These are phyloP conservation scores for Panthera leo DNA, from an alignment of 2,113 vertebrate species.

Conservation along the genomic window DNA sequence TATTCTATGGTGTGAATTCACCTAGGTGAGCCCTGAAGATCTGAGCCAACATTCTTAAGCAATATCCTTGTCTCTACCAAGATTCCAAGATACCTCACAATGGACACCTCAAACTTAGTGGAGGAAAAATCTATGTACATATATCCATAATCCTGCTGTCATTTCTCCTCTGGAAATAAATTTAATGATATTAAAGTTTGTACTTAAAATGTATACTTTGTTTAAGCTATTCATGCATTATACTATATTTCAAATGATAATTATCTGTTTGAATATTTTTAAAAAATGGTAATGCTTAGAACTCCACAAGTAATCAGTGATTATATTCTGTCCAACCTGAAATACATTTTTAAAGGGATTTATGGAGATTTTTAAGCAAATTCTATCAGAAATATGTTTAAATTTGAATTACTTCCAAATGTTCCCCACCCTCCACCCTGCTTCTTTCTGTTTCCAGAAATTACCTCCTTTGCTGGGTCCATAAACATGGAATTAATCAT, in stretches of 20 bases:
- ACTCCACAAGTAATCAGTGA: background rate
- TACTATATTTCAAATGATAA: background rate
- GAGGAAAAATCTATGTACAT: background rate
- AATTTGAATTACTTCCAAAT: background rate
- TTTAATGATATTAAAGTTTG: constrained; percentile 2
- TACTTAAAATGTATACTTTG: background rate
- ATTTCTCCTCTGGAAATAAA: background rate
- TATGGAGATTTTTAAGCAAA: background rate
- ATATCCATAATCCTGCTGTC: background rate
- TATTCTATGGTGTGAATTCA: background rate
- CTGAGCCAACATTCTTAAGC: background rate
- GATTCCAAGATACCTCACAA: background rate
- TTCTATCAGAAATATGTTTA: constrained; percentile 4
- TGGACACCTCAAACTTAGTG: background rate
- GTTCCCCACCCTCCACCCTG: background rate
- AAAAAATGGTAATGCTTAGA: background rate
- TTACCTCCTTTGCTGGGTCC: background rate
- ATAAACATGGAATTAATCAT: background rate
- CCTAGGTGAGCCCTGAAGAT: background rate
- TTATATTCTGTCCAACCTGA: background rate
- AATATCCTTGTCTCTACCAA: background rate
- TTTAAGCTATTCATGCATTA: background rate
- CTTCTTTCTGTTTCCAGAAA: background rate
- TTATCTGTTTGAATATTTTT: background rate
- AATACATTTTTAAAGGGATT: constrained; percentile 31